Evolutionary conservation across 92 coral and sea anemone genomes (phyloP).

Genomic region (Phenganax subtilis): DNA sequence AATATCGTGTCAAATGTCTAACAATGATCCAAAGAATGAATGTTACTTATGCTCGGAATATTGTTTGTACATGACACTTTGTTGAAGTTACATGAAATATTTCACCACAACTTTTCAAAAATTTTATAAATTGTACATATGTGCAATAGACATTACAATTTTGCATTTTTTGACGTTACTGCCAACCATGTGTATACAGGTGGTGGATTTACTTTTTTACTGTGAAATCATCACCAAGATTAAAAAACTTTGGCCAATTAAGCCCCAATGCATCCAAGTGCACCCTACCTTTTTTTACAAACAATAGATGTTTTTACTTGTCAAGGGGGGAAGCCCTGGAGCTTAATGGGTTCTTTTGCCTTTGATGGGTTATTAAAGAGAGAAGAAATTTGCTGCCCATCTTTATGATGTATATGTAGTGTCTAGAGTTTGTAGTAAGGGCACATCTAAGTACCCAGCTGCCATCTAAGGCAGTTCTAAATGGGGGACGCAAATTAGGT

Average conservation of each 20-base stretch:
- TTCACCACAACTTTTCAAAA: not conserved
- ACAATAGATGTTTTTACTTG: too few relatives aligned
- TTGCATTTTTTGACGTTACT: constrained; percentile 10
- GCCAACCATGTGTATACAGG: not conserved
- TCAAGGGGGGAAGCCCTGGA: too few relatives aligned
- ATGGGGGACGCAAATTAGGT: constrained; percentile 2
- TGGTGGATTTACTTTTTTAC: too few relatives aligned
- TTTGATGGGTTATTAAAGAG: too few relatives aligned
- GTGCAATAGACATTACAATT: constrained; percentile 5
- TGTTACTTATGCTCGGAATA: not conserved
- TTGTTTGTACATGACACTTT: not conserved
- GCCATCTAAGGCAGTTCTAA: not conserved
- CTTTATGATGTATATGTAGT: too few relatives aligned
- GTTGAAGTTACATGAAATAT: not conserved
- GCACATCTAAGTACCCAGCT: not conserved
- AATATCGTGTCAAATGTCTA: not conserved
- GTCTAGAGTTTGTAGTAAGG: too few relatives aligned
- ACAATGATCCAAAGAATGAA: not conserved
- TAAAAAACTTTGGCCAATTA: too few relatives aligned
- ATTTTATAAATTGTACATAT: not conserved
- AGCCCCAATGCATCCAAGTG: too few relatives aligned
- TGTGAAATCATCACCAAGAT: too few relatives aligned
- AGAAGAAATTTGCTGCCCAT: too few relatives aligned
- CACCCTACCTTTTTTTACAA: too few relatives aligned
- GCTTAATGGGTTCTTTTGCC: too few relatives aligned